Conservation (phyloP, 2,797 vertebrate species). For the Glyptemys insculpta region DNA sequence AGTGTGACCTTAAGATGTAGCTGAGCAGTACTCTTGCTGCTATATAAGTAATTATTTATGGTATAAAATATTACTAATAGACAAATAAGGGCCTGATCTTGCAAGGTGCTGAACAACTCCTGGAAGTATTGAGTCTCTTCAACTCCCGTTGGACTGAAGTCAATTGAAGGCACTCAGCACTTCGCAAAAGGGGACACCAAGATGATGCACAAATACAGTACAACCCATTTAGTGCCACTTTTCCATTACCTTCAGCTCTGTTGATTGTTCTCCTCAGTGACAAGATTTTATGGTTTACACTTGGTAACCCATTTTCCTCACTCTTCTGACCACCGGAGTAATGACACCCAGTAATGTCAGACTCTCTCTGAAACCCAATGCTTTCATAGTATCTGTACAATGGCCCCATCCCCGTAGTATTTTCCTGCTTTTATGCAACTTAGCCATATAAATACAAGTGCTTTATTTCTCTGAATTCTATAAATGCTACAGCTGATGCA, state of each 20-base stretch:
- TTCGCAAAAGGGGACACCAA: too few relatives aligned
- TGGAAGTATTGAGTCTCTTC: background rate
- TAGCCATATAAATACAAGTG: too few relatives aligned
- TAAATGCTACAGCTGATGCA: background rate
- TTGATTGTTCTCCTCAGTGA: too few relatives aligned
- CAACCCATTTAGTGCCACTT: background rate
- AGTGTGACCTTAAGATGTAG: background rate
- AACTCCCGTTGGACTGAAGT: background rate
- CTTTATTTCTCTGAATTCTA: background rate
- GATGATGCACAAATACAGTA: too few relatives aligned
- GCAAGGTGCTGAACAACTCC: background rate
- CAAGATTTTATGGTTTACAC: too few relatives aligned
- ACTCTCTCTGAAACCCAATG: background rate
- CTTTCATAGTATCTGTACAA: background rate
- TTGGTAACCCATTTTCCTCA: too few relatives aligned
- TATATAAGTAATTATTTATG: background rate
- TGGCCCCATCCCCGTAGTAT: background rate
- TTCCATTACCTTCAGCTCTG: background rate
- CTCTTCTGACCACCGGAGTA: background rate
- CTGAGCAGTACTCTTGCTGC: slow-evolving; percentile 4
- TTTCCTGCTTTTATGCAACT: background rate
- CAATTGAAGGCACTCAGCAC: too few relatives aligned
- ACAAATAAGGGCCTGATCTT: background rate
- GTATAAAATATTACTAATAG: background rate
- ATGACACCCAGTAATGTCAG: background rate